Base-by-base conservation (phyloP, 2,888 invertebrate species). In the Cosmia trapezina region DNA sequence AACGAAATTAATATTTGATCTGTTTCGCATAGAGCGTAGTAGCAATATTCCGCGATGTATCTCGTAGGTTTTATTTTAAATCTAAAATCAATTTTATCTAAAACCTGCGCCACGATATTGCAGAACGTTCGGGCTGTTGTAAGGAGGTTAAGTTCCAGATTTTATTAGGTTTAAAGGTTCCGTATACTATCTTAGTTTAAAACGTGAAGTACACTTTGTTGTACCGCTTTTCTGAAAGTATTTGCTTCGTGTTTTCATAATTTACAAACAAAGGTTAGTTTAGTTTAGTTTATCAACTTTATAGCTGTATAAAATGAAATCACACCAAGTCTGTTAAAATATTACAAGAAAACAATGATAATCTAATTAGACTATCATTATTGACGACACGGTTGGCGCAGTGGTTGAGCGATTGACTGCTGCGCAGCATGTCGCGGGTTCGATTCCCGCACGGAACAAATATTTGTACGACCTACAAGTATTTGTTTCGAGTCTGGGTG, bases 11-110 rank as follows among this genome's bases (percentile, higher is more conserved):
- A 57, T 60, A 74, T 65, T 59, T 51, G 22, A 70, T 60, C 57
- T 54, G 41, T 77, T 78, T 70, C 59, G 47, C 57, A 65, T 80
- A 71, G n/a, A 53, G 14, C 37, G 45, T 33, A 14, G 28, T 43
- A 7, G 67, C 60, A 73, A 73, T 70, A 80, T 83, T 63, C 37
- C 14, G 8, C 53, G 14, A 54, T 69, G 62, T 79, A 54, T 75
- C 66, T 59, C 37, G 45, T 49, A 57, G 37, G 61, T 81, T 74
- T 81, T 78, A 78, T 83, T 78, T 84, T 65, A 78, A 70, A 84
- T 62, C 70, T 76, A 62, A 76, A 78, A 83, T 84, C 85, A 83
- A 83, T 84, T 86, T 86, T 76, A 83, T 86, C 73, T 83, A 59
- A 64, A 80, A 72, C 71, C 70, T 83, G 65, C 47, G 71, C 28